Evolutionary conservation across 2,797 vertebrate genomes (phyloP), one percentile per base, ranked within the genome.

Genomic region (Dipus sagitta): DNA sequence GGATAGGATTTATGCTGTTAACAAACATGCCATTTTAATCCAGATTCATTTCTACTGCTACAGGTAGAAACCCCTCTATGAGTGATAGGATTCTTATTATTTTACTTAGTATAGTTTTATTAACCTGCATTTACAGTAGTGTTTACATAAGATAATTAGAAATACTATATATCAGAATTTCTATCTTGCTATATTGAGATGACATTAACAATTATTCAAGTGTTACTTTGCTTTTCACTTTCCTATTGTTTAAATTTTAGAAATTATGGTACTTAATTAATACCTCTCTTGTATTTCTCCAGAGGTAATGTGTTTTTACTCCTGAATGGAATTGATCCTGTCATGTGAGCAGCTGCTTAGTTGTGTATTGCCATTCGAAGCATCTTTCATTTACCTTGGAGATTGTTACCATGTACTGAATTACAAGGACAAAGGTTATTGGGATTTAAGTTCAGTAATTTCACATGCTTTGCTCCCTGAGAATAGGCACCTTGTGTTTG

Each of bases 351-450:
- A 68, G 5, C 15, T 92, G 18, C 54, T 70, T 87, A 67, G 21
- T 60, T 1, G 24, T 90, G 24, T 52, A 62, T 3, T 70, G 6
- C 10, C 47, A 65, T 32, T 26, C 58, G 70, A 34, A 64, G 38
- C 2, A 28, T 86, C 23, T 76, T 80, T 72, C n/a, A 86, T 72
- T 88, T 84, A 67, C 24, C 42, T 76, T 47, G 54, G 42, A 94
- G 34, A 76, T 34, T 64, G 62, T 62, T 26, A 70, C 2, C 2
- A 32, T 34, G 52, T 82, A 30, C 12, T 62, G 9, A 85, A 90
- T 21, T 90, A 65, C 58, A 81, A 70, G 11, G n/a, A 62, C 68
- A 72, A 77, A 95, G 24, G 6, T 67, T 85, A 81, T 64, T 80
- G 14, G 0, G 14, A 67, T 94, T 81, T 88, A 67, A 65, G 3